These are phyloP conservation scores for Silurus aristotelis DNA, from an alignment of 2,797 vertebrate species.

Conservation along the genomic window DNA sequence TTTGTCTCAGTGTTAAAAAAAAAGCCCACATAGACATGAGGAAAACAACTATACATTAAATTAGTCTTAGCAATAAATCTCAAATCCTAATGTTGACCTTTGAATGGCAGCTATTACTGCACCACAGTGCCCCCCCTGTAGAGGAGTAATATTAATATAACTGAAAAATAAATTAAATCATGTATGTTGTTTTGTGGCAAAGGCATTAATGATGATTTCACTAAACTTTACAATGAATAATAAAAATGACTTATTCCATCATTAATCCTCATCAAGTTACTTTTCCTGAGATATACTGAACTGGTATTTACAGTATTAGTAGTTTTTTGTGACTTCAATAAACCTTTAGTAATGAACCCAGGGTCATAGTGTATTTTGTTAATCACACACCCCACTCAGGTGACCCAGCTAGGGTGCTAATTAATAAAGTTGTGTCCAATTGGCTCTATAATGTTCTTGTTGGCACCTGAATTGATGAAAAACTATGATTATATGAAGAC, in stretches of 20 bases:
- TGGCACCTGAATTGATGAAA: too few relatives aligned
- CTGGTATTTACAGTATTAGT: not conserved
- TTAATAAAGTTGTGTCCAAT: too few relatives aligned
- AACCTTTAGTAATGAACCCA: too few relatives aligned
- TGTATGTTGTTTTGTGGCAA: not conserved
- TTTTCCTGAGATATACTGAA: not conserved
- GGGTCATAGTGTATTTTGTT: too few relatives aligned
- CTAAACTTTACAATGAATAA: not conserved
- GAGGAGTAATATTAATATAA: not conserved
- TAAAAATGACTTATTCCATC: not conserved
- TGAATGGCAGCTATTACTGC: not conserved
- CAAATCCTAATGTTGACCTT: not conserved
- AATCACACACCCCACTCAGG: too few relatives aligned
- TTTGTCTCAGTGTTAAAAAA: not conserved
- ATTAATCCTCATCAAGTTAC: not conserved
- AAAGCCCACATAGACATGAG: not conserved
- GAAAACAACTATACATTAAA: not conserved
- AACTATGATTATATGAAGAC: too few relatives aligned
- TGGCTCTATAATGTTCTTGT: too few relatives aligned
- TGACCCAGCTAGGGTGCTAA: too few relatives aligned
- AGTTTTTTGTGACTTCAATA: not conserved
- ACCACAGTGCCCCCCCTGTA: not conserved
- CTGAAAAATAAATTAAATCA: not conserved
- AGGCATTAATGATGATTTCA: not conserved
- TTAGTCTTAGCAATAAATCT: not conserved